Evolutionary conservation across 2,888 invertebrate genomes (phyloP), one percentile per base, ranked within the genome.

Genomic region (Lochmaea crataegi): DNA sequence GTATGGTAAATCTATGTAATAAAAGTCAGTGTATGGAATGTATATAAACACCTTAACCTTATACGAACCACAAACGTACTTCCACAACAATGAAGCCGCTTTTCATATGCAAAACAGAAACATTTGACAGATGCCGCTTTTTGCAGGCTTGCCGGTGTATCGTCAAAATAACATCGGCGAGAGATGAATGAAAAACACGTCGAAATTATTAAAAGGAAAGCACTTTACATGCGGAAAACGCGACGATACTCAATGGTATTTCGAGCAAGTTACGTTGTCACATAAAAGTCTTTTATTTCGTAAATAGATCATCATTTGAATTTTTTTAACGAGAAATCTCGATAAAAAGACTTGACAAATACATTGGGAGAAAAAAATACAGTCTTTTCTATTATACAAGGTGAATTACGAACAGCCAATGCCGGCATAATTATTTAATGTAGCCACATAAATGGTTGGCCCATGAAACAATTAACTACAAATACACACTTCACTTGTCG

Each of bases 91-190:
- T 74, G 61, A 65, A 58, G 32, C 45, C 64, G 67, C 75, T 72
- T 75, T 75, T 75, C 71, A 75, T 72, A 75, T 75, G 75, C 72
- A 64, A 75, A 70, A 72, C 67, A 61, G 65, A 32, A 65, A 61
- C 72, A 68, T 72, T 75, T 67, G 72, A 72, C 72, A 67, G 75
- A 75, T 72, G 71, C 69, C 71, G 60, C 53, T 64, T 70, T 70
- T 70, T 61, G 60, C 71, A 32, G 71, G 56, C 61, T 53, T 65
- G 41, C 42, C 61, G 18, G 41, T 18, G 38, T 61, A 61, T 61
- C 61, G 41, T 61, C 61, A 38, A 38, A 61, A 41, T 42, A 41
- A 42, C 61, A 41, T 61, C 61, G 61, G 10, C 16, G 61, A 16
- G 18, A 61, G 16, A 61, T 42, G 61, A 61, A 61, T 61, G 45